phyloP scores from a whole-genome alignment of 2,888 invertebrate species.

The Acholoe squamosa region DNA sequence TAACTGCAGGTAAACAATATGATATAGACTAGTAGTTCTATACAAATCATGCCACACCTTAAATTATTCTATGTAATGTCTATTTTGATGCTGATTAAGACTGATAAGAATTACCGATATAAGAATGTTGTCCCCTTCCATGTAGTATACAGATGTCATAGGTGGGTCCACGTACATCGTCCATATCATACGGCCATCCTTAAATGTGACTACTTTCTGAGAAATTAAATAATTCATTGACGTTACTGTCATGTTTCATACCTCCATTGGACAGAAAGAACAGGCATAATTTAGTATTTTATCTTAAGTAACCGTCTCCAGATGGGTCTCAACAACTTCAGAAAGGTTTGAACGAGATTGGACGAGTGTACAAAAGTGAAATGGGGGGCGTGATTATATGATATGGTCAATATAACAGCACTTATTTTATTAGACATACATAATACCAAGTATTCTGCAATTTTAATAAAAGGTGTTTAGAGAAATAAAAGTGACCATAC shows the following conservation, averaged over 20 bases:
- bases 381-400: too few species aligned
- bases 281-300: background rate
- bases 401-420: too few species aligned
- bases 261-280: background rate
- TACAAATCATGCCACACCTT: too few species aligned
- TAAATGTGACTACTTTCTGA: slow-evolving; percentile 3
- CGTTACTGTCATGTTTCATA: background rate
- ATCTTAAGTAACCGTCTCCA: background rate
- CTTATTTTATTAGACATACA: too few species aligned
- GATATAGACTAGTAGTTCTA: too few species aligned
- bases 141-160: slow-evolving; percentile 5
- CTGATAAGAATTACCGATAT: background rate
- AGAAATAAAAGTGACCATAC: too few species aligned
- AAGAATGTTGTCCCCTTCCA: background rate
- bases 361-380: background rate
- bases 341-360: background rate
- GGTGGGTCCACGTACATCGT: slow-evolving; percentile 16
- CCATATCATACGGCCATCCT: background rate
- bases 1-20: too few species aligned
- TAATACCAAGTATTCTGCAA: too few species aligned
- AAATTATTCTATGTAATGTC: too few species aligned
- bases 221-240: background rate
- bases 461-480: too few species aligned
- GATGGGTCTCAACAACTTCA: background rate
- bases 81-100: too few species aligned